Evolutionary conservation across 2,797 vertebrate genomes (phyloP).

Genomic region (Sebastes nivosus): DNA sequence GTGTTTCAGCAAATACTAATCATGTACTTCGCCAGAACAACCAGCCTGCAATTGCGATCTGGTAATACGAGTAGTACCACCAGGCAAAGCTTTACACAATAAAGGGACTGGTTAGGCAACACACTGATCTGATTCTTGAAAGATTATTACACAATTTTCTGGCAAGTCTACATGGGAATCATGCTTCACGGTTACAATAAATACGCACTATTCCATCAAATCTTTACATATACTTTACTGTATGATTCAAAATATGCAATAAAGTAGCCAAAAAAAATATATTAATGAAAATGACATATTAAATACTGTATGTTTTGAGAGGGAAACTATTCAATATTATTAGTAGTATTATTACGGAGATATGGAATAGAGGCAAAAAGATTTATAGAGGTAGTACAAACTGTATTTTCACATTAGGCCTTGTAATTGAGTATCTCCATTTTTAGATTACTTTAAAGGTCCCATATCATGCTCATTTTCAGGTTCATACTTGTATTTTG

Average conservation of each 20-base stretch:
- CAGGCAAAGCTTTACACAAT: background rate
- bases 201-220: background rate
- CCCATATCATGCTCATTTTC: too few species aligned
- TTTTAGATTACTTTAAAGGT: background rate
- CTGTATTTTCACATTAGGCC: background rate
- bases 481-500: too few species aligned
- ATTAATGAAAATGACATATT: background rate
- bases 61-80: background rate
- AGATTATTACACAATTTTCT: background rate
- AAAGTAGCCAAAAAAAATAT: background rate
- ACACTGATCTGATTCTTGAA: background rate
- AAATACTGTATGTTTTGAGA: background rate
- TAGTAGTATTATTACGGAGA: too few species aligned
- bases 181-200: background rate
- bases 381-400: background rate
- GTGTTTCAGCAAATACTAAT: slow-evolving; percentile 1
- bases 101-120: background rate
- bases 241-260: background rate
- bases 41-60: background rate
- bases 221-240: background rate
- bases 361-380: background rate
- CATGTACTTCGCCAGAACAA: background rate
- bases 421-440: background rate
- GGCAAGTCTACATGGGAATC: background rate
- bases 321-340: background rate